phyloP scores from a whole-genome alignment of 2,113 vertebrate genomes.

The Pelecanus crispus region DNA sequence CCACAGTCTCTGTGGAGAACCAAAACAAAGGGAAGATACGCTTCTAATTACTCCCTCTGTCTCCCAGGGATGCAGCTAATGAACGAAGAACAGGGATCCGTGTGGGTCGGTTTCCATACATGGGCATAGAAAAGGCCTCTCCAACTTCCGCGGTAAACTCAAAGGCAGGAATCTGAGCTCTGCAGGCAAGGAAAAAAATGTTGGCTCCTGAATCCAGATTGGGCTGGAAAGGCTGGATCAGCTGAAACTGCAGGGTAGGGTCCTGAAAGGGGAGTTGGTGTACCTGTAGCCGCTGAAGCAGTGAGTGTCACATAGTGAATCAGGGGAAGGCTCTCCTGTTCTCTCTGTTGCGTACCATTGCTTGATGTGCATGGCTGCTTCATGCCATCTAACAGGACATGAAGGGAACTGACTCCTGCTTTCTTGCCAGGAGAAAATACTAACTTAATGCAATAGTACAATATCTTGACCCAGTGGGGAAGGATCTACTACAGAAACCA shows the following conservation, averaged over 20 bases:
- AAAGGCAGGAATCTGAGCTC: constrained; percentile 61
- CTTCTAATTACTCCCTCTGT: constrained; percentile 65
- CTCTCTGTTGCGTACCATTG: not conserved
- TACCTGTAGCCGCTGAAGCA: not conserved
- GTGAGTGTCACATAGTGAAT: not conserved
- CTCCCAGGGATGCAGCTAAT: constrained; percentile 66
- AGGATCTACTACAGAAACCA: not conserved
- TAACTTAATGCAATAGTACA: not conserved
- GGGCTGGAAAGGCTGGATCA: constrained; percentile 57
- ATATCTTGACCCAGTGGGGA: not conserved
- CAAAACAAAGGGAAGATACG: constrained; percentile 33
- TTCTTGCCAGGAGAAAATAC: not conserved
- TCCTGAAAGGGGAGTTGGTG: constrained; percentile 25
- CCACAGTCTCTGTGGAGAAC: constrained; percentile 50
- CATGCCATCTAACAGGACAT: not conserved
- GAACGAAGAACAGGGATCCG: constrained; percentile 62
- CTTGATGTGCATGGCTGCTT: not conserved
- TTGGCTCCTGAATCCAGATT: constrained; percentile 53
- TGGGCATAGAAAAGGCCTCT: constrained; percentile 63
- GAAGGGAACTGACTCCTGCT: not conserved
- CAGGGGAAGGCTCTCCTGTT: not conserved
- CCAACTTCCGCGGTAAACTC: constrained; percentile 53
- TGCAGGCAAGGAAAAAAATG: constrained; percentile 60
- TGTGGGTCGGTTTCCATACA: constrained; percentile 64
- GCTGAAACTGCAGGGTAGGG: constrained; percentile 62